Percentiles rank a stretch among this genome's conserved stretches.
Evolutionary conservation across 2,888 invertebrate species (phyloP).

Genomic region (Cepaea hortensis): DNA sequence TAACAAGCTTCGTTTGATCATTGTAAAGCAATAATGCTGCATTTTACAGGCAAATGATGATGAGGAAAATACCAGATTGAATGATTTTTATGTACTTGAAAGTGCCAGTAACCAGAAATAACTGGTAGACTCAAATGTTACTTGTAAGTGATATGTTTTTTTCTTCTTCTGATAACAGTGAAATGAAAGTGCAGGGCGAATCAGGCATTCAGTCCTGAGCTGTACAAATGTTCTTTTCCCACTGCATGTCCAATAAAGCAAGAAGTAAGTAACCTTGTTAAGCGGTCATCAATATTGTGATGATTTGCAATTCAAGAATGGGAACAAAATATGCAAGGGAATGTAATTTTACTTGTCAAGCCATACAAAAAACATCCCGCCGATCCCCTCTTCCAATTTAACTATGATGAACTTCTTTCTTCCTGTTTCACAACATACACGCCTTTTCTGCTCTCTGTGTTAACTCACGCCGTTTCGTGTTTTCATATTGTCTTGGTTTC

Average conservation of each 20-base stretch:
- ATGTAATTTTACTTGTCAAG: constrained; percentile 6
- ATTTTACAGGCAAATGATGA: neutral
- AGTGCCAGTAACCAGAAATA: no score
- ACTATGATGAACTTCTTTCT: no score
- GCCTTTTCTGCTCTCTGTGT: neutral
- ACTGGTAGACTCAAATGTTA: neutral
- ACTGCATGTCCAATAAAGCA: no score
- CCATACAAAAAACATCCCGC: neutral
- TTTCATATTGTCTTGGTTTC: neutral
- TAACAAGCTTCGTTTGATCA: neutral
- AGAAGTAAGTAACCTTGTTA: no score
- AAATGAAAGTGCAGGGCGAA: neutral
- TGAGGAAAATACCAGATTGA: neutral
- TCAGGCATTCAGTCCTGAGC: neutral
- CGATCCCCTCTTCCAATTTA: no score
- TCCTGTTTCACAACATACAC: neutral
- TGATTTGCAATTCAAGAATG: no score
- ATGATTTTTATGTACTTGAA: no score
- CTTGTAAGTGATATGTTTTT: neutral
- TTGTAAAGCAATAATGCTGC: neutral
- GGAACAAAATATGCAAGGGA: neutral
- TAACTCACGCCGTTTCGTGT: neutral
- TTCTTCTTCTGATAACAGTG: neutral
- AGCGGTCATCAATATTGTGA: no score
- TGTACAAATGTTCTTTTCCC: neutral